These are phyloP conservation scores for Kryptopterus vitreolus DNA, from an alignment of 2,797 vertebrate genomes.

Conservation along the genomic window DNA sequence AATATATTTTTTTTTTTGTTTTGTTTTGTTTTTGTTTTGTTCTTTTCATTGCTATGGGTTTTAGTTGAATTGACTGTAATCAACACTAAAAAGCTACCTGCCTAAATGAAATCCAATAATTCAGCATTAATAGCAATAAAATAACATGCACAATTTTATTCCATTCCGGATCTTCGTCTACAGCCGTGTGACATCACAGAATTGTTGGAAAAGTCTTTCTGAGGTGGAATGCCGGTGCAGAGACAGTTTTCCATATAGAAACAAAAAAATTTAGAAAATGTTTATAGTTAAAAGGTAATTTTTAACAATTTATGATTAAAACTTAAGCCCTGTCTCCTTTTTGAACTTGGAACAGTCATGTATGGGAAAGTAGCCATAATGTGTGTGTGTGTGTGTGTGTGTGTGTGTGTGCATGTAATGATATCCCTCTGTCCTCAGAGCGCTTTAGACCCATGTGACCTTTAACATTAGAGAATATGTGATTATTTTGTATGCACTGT, in stretches of 20 bases:
- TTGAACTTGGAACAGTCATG: neutral
- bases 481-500: slow-evolving; percentile 16
- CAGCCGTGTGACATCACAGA: neutral
- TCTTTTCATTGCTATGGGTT: neutral
- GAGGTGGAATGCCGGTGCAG: neutral
- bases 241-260: neutral
- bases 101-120: neutral
- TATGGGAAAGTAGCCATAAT: slow-evolving; percentile 42
- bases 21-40: neutral
- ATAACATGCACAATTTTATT: neutral
- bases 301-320: neutral
- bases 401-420: neutral
- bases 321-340: neutral
- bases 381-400: neutral
- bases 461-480: neutral
- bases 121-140: slow-evolving; percentile 2
- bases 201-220: neutral
- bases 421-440: slow-evolving; percentile 11
- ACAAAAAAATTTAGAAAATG: neutral
- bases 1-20: no score
- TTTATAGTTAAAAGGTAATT: neutral
- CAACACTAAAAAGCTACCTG: no score
- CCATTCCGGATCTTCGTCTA: neutral
- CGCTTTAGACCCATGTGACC: slow-evolving; percentile 7
- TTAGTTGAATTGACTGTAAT: neutral